Base-by-base conservation (phyloP, 2,888 invertebrate species). In the Heliconius erato region DNA sequence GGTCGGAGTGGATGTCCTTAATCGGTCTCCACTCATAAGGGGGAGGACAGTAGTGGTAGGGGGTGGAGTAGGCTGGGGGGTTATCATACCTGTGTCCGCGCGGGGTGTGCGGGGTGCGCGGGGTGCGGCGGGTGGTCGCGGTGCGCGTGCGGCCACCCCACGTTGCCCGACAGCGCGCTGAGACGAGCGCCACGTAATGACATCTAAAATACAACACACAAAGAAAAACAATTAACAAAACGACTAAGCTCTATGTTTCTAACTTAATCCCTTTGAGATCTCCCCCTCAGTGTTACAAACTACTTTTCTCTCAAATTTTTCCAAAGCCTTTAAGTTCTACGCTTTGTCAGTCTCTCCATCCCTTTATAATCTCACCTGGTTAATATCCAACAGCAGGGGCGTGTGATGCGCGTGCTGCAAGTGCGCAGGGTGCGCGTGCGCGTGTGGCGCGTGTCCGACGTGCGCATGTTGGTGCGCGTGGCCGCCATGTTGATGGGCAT, bases 331-430 rank as follows among this genome's bases (percentile, higher is more conserved):
- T 23, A 9, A 23, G 54, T 54, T 54, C 7, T 54, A 23, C 54
- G 7, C 19, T 7, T 23, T 40, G n/a, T n/a, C n/a, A 0, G 23
- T 23, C 23, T 23, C n/a, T 28, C 35, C 1, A 1, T 7, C 16
- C 3, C 44, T 16, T 9, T 16, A 16, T 9, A 14, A 32, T 40
- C 77, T 76, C 14, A 95, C 95, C 94, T 93, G 94, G 86, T 95
- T 95, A 86, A 95, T 94, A 85, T 95, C 95, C 19, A 95, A 88
- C 83, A 95, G 88, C 79, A 95, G 87, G 54, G 95, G 95, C 87
- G 94, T 88, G 86, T 94, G 93, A 79, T 92, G 92, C 80, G 87
- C 86, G 77, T 86, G 87, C 79, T 87, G 87, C 79, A 88, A 82
- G 84, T 85, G 86, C 71, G 85, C 85, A 3, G 85, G 85, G 84